Base-by-base conservation (phyloP, 1,140 invertebrate genomes). In the Dinoponera quadriceps region DNA sequence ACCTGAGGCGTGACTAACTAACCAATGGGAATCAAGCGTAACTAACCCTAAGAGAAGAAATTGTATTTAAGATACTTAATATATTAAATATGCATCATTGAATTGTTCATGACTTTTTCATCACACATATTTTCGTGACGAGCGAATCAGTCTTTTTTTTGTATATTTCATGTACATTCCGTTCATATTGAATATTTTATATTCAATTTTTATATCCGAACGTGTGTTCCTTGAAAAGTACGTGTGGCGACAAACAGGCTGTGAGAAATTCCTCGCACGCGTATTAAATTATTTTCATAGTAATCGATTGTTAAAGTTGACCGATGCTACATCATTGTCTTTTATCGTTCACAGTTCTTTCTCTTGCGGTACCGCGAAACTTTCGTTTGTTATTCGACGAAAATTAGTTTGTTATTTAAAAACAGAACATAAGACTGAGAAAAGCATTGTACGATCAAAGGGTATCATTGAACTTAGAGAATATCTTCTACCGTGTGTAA, bases 341-440 rank as follows among this genome's bases (percentile, higher is more conserved):
- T 44, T 44, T 9, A 44, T 2, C 5, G 29, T 33, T 44, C 3
- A 3, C 11, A 9, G 4, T 44, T 44, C 38, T 11, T 44, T 44
- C 11, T 11, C 38, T 4, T 4, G 9, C 3, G 11, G 11, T 44
- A 9, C 25, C 13, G 22, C 22, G 38, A 59, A 74, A 20, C 4
- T 44, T 74, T 44, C 16, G 27, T 22, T 73, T 44, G 38, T 44
- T 73, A 57, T 72, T 60, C 22, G 60, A 3, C 18, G 16, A 11
- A 62, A 74, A 62, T 48, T 74, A 38, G 33, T 49, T 44, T 20
- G 33, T 60, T 60, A 44, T 20, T 54, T 82, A 48, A 20, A n/a
- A 63, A 72, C 25, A 73, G 14, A 77, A 38, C 60, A 73, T 22
- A 85, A 86, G 71, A 86, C 77, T 82, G 84, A 85, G 33, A 29